Conservation (phyloP, 2,888 invertebrate genomes). For the Cephus pygmeus region DNA sequence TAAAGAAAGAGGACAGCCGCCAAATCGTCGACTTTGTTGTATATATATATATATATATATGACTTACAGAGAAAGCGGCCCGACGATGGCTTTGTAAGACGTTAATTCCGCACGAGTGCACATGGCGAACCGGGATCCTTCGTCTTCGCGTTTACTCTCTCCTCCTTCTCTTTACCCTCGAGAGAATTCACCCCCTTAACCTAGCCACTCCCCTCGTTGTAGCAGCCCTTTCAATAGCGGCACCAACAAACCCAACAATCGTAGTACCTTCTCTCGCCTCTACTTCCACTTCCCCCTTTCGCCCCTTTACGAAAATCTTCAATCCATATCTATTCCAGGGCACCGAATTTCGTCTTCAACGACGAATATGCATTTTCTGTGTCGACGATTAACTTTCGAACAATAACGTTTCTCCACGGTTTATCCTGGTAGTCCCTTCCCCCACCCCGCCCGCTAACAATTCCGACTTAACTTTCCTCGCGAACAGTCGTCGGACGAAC, state of each 20-base stretch:
- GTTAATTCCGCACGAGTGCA: constrained; percentile 11
- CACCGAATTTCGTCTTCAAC: not conserved
- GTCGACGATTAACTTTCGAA: constrained; percentile 30
- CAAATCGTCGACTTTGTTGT: not conserved
- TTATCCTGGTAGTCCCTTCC: not conserved
- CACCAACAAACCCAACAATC: not conserved
- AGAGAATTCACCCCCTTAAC: not conserved
- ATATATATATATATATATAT: not conserved
- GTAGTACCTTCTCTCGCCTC: constrained; percentile 23
- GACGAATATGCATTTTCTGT: not conserved
- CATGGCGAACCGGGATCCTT: not conserved
- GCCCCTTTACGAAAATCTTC: not conserved
- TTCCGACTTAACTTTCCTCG: constrained; percentile 2
- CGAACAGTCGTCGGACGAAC: not conserved
- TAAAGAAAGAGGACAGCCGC: not conserved
- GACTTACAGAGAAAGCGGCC: not conserved
- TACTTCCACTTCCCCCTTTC: not conserved
- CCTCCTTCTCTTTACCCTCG: not conserved
- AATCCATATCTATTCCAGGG: not conserved
- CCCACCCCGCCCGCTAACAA: not conserved
- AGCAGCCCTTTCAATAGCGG: not conserved
- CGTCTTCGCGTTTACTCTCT: constrained; percentile 1
- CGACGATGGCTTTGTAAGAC: constrained; percentile 6
- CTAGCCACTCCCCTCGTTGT: not conserved
- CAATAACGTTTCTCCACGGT: constrained; percentile 26